These are phyloP conservation scores for Hirudo medicinalis DNA, from an alignment of 1,140 invertebrate genomes.

Conservation along the genomic window DNA sequence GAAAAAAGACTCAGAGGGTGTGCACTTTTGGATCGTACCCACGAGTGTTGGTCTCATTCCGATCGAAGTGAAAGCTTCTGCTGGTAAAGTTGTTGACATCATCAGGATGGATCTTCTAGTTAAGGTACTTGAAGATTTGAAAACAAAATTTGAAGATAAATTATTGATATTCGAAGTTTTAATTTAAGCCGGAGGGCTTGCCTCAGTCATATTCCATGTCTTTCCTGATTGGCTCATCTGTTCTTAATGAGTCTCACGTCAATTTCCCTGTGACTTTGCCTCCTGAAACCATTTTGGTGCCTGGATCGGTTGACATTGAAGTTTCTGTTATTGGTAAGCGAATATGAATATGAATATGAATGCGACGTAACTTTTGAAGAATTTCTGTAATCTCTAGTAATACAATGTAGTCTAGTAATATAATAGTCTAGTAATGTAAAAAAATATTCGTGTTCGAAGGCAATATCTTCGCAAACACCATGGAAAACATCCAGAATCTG, in stretches of 20 bases:
- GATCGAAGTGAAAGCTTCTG: constrained; percentile 58
- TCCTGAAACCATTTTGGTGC: neutral
- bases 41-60: constrained; percentile 58
- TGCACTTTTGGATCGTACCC: constrained; percentile 67
- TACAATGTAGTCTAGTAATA: too few species aligned
- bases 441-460: neutral
- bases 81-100: constrained; percentile 55
- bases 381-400: neutral
- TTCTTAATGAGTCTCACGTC: neutral
- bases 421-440: too few species aligned
- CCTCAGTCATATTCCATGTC: neutral
- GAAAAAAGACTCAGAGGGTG: constrained; percentile 53
- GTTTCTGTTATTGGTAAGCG: constrained; percentile 17
- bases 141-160: too few species aligned
- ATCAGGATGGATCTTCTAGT: constrained; percentile 57
- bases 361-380: neutral
- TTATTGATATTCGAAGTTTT: too few species aligned
- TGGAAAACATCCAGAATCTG: constrained; percentile 4
- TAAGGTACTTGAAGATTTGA: constrained; percentile 43
- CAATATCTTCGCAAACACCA: too few species aligned
- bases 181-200: neutral
- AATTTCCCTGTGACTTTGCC: neutral
- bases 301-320: constrained; percentile 13
- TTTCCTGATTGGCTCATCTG: neutral
- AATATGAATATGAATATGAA: neutral